A percentile compares a stretch with the other conserved stretches of the same genome.
phyloP scores from a whole-genome alignment of 2,797 vertebrate species.

The Chaenodraco wilsoni region DNA sequence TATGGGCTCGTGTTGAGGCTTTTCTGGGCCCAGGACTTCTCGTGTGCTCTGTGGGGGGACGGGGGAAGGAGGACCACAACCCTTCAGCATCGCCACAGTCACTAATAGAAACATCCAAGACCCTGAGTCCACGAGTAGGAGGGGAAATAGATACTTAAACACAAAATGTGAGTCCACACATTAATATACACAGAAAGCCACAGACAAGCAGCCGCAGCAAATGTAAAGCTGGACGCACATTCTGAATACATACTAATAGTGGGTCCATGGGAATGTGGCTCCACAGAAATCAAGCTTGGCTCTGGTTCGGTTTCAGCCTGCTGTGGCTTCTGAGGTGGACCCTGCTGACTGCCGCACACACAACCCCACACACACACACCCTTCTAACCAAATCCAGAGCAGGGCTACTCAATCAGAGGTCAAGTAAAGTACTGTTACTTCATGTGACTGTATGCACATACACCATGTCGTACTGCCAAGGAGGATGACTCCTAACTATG shows the following conservation, averaged over 20 bases:
- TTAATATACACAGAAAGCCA: slow-evolving; percentile 27
- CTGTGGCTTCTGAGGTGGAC: slow-evolving; percentile 70
- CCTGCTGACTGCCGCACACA: slow-evolving; percentile 46
- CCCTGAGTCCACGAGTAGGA: slow-evolving; percentile 31
- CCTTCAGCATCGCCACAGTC: slow-evolving; percentile 41
- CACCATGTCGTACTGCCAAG: slow-evolving; percentile 24
- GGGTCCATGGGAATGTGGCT: slow-evolving; percentile 59
- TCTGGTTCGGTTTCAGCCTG: slow-evolving; percentile 63
- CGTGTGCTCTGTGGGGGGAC: slow-evolving; percentile 29
- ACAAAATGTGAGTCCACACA: slow-evolving; percentile 19
- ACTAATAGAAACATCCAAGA: slow-evolving; percentile 49
- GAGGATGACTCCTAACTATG: slow-evolving; percentile 23
- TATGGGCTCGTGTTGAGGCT: slow-evolving; percentile 54
- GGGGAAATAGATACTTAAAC: slow-evolving; percentile 20
- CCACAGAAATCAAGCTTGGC: slow-evolving; percentile 67
- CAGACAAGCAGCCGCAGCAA: slow-evolving; percentile 10
- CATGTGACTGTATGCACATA: slow-evolving; percentile 2
- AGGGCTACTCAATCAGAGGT: slow-evolving; percentile 54
- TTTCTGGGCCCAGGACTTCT: slow-evolving; percentile 42
- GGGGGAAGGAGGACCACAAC: slow-evolving; percentile 32
- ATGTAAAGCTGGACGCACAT: slow-evolving; percentile 28
- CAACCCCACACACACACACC: slow-evolving; percentile 38
- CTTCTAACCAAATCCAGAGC: slow-evolving; percentile 66
- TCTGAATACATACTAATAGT: slow-evolving; percentile 31
- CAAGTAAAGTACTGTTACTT: slow-evolving; percentile 41